A percentile compares a stretch with the other conserved stretches of the same genome.
These are phyloP conservation scores for Zoroaster sp. DNA, from an alignment of 53 echinoderm and acorn worm genomes.

Conservation along the genomic window DNA sequence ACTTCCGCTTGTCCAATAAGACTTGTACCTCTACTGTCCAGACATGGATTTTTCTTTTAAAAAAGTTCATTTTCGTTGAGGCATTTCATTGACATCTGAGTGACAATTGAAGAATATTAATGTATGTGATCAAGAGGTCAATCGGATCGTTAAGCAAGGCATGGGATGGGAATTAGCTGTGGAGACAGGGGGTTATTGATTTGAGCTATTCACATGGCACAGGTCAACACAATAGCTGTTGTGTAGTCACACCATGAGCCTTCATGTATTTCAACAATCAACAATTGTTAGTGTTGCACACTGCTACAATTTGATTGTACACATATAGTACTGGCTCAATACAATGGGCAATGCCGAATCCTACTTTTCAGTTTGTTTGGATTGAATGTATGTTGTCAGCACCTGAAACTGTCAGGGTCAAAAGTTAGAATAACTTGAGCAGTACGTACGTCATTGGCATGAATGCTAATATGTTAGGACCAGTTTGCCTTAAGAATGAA, in stretches of 20 bases:
- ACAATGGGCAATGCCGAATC: no score
- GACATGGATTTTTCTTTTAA: background rate
- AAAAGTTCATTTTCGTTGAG: background rate
- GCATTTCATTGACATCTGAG: background rate
- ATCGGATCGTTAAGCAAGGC: background rate
- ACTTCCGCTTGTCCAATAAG: background rate
- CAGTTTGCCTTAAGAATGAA: no score
- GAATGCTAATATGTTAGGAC: no score
- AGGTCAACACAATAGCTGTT: background rate
- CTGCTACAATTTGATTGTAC: no score
- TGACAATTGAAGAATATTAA: background rate
- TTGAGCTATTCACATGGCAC: background rate
- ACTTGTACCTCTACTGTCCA: background rate
- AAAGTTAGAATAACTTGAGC: no score
- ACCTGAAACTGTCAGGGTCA: background rate
- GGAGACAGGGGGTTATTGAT: background rate
- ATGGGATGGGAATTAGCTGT: background rate
- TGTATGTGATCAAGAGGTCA: background rate
- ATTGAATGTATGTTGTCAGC: background rate
- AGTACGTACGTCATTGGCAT: no score
- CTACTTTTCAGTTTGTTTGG: slow-evolving; percentile 22
- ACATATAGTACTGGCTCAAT: no score
- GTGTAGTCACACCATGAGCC: background rate
- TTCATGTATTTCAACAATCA: background rate
- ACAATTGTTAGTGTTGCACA: no score